Conservation (phyloP, 2,888 invertebrate genomes). For the Mayetiola destructor region DNA sequence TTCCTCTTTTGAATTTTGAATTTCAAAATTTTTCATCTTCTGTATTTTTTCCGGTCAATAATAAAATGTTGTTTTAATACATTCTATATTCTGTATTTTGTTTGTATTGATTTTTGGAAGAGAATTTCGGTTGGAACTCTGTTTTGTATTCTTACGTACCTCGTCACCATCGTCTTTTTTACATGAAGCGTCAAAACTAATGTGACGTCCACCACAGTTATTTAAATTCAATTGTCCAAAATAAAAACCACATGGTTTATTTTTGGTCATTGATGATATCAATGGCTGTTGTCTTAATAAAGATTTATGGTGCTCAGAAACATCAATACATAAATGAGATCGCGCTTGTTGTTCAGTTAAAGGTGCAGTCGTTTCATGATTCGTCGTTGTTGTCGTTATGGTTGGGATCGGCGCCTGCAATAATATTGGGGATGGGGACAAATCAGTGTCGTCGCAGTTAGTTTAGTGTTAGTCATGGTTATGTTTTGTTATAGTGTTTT, state of each 20-base stretch:
- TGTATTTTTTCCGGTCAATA: too few relatives aligned
- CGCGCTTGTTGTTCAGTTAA: constrained; percentile 5
- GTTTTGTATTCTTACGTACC: constrained; percentile 16
- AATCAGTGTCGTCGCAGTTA: too few relatives aligned
- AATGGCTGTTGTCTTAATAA: background rate
- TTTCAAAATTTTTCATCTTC: too few relatives aligned
- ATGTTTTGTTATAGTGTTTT: too few relatives aligned
- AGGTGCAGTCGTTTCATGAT: background rate
- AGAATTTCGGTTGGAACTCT: background rate
- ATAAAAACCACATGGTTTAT: constrained; percentile 14
- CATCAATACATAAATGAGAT: too few relatives aligned
- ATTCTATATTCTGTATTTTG: background rate
- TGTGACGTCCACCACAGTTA: constrained; percentile 29
- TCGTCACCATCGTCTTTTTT: constrained; percentile 27
- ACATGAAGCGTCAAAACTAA: constrained; percentile 37
- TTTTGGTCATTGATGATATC: constrained; percentile 1
- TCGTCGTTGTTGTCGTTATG: background rate
- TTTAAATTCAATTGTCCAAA: constrained; percentile 20
- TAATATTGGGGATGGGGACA: too few relatives aligned
- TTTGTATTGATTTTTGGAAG: background rate
- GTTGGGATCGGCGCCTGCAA: background rate
- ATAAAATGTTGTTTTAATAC: too few relatives aligned
- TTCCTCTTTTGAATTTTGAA: too few relatives aligned
- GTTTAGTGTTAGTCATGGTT: too few relatives aligned
- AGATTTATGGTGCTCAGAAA: constrained; percentile 14